Evolutionary conservation across 1,140 invertebrate species (phyloP), one percentile per base, ranked within the genome.

Genomic region (Druon quercuslanigerum): DNA sequence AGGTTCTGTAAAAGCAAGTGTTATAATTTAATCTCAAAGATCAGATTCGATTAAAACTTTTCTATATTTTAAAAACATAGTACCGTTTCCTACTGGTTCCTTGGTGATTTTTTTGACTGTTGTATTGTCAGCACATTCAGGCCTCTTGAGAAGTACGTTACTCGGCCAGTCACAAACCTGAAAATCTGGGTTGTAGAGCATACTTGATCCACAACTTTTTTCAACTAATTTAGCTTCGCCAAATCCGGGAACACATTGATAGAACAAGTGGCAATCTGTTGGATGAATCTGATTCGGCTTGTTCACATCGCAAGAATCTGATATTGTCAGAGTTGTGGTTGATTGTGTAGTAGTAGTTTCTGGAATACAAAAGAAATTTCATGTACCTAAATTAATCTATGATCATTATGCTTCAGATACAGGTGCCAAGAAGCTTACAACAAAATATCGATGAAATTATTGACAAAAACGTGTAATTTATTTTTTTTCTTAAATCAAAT

Each of bases 81-180:
- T 66, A 66, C 60, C 60, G n/a, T 9, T n/a, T 40, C 60, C 60
- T 40, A 66, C 13, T n/a, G 60, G 33, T 40, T 66, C 33, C 8
- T 66, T 66, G 20, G 40, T 40, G 14, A 66, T 33, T 6, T 66
- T 66, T 40, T n/a, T 25, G 2, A 20, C 40, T 3, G 25, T 66
- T n/a, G 3, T 17, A 19, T 11, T 72, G 9, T 14, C 46, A 12
- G 9, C 88, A 81, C 94, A 94, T 82, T 93, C 85, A 76, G 94
- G 92, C 87, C 94, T 91, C 25, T 94, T 86, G 86, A 91, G 73
- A 72, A 92, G 82, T 73, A 96, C 93, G 78, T 90, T 88, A 76
- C 92, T 82, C 71, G 93, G 90, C 91, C 94, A 90, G 85, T 95
- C 92, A 88, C 95, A 92, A 75, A 93, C 89, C 91, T 93, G 91